Conservation (phyloP, 2,113 vertebrate genomes). For the Himantopus leucocephalus region DNA sequence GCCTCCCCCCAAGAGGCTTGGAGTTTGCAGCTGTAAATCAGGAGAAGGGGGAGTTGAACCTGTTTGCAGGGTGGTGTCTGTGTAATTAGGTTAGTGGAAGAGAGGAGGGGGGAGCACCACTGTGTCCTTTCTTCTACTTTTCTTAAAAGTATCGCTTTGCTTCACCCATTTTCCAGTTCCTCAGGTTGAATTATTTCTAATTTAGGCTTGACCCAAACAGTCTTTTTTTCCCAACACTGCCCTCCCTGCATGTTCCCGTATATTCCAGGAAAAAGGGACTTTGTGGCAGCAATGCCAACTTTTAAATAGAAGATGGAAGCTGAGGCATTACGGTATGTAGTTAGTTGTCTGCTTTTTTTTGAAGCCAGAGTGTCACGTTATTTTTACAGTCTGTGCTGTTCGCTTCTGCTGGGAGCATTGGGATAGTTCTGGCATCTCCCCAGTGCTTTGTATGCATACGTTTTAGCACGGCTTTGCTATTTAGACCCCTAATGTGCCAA, state of each 20-base stretch:
- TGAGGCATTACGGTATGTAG: background rate
- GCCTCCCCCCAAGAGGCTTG: background rate
- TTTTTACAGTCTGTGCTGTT: slow-evolving; percentile 10
- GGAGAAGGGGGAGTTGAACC: background rate
- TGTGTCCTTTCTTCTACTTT: background rate
- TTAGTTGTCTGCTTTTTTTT: background rate
- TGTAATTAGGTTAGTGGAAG: background rate
- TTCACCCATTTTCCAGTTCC: background rate
- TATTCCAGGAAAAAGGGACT: background rate
- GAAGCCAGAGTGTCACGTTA: background rate
- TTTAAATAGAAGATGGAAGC: background rate
- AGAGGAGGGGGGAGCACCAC: background rate
- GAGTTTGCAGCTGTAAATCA: background rate
- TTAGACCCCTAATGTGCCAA: background rate
- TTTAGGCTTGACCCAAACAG: background rate
- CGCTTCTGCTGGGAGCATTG: background rate
- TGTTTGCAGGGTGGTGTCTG: background rate
- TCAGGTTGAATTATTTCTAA: background rate
- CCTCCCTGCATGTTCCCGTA: background rate
- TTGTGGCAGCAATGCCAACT: background rate
- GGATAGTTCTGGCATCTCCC: background rate
- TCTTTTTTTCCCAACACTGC: background rate
- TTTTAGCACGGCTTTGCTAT: background rate
- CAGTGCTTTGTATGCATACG: fast-evolving
- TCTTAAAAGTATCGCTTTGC: background rate